These are phyloP conservation scores for Ptychochromis oligacanthus DNA, from an alignment of 2,113 vertebrate genomes.

Conservation along the genomic window DNA sequence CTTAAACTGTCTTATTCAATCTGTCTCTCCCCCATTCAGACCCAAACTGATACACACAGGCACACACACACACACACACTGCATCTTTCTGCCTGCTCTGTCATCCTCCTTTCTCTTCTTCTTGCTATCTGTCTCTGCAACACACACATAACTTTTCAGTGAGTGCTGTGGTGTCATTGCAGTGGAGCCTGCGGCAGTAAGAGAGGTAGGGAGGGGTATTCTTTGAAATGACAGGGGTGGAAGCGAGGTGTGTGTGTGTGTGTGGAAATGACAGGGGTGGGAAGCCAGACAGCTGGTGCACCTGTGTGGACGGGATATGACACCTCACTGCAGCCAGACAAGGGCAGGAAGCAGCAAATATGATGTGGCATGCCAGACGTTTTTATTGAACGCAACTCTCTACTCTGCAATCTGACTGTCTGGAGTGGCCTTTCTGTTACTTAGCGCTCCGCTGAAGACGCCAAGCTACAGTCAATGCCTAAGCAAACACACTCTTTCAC, in stretches of 20 bases:
- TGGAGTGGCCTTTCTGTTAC: slow-evolving; percentile 56
- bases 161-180: slow-evolving; percentile 60
- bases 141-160: slow-evolving; percentile 39
- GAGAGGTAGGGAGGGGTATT: slow-evolving; percentile 46
- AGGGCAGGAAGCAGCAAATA: slow-evolving; percentile 68
- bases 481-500: slow-evolving; percentile 26
- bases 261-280: slow-evolving; percentile 52
- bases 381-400: slow-evolving; percentile 61
- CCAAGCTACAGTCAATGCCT: slow-evolving; percentile 10
- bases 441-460: slow-evolving; percentile 45
- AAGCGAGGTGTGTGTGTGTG: slow-evolving; percentile 30
- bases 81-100: slow-evolving; percentile 1
- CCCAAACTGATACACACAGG: slow-evolving; percentile 8
- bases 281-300: slow-evolving; percentile 68
- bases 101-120: slow-evolving; percentile 6
- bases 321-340: slow-evolving; percentile 60
- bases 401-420: slow-evolving; percentile 62
- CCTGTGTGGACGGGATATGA: slow-evolving; percentile 74
- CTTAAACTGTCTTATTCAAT: slow-evolving; percentile 27
- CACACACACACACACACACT: neutral
- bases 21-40: slow-evolving; percentile 17
- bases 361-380: slow-evolving; percentile 56
- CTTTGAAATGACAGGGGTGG: slow-evolving; percentile 57
- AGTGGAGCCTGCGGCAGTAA: slow-evolving; percentile 67
- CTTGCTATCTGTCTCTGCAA: slow-evolving; percentile 4